Evolutionary conservation across 2,113 vertebrate genomes (phyloP).

Genomic region (Rhizomys pruinosus): DNA sequence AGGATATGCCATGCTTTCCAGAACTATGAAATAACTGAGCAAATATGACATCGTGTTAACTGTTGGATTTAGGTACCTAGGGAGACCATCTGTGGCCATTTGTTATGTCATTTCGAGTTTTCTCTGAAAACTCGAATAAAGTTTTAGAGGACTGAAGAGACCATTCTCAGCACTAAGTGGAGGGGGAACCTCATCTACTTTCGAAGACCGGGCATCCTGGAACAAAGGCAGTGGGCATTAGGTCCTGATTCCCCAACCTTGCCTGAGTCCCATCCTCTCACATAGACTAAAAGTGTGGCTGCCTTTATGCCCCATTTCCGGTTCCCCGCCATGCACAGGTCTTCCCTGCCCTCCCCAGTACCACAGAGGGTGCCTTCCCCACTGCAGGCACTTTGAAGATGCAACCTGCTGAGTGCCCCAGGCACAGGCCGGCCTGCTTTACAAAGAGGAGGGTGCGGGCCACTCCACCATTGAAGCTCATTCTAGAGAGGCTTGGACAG

Average conservation of each 20-base stretch:
- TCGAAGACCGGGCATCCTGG: not conserved
- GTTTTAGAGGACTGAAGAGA: not conserved
- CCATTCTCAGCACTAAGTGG: not conserved
- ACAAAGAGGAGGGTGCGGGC: constrained; percentile 64
- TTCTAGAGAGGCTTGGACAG: constrained; percentile 51
- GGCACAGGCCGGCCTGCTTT: constrained; percentile 38
- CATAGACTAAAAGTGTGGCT: not conserved
- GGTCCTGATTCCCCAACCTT: not conserved
- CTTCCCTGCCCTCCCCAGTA: not conserved
- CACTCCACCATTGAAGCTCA: constrained; percentile 70
- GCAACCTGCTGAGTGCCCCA: constrained; percentile 43
- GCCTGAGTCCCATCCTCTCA: not conserved
- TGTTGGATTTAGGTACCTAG: not conserved
- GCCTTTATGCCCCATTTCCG: too few relatives aligned
- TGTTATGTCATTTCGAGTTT: too few relatives aligned
- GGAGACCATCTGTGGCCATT: not conserved
- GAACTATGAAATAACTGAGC: not conserved
- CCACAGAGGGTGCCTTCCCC: not conserved
- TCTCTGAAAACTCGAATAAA: not conserved
- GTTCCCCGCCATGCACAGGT: not conserved
- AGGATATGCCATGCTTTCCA: not conserved
- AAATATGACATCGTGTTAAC: not conserved
- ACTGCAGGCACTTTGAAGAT: constrained; percentile 70
- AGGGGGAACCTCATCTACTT: not conserved
- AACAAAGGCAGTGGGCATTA: not conserved